Percentiles rank a stretch among this genome's conserved stretches.
These are phyloP conservation scores for Diachasma alloeum DNA, from an alignment of 1,140 invertebrate species.

Conservation along the genomic window DNA sequence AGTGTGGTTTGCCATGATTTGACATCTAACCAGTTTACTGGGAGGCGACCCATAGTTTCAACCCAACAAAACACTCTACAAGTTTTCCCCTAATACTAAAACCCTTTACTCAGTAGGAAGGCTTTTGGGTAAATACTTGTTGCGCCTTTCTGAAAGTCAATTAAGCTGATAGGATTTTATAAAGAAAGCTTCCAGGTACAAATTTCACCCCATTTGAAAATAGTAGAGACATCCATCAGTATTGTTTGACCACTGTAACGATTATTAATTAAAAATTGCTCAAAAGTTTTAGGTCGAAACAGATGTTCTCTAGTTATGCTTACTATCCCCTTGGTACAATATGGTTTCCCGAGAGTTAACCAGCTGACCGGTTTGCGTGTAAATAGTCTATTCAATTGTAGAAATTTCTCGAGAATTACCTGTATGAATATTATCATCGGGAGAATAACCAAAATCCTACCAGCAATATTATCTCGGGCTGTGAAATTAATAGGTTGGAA, in stretches of 20 bases:
- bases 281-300: not conserved
- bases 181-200: not conserved
- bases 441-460: too few relatives aligned
- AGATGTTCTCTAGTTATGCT: not conserved
- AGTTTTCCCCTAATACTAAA: not conserved
- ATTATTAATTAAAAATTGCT: not conserved
- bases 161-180: conserved; percentile 18
- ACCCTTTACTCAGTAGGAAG: not conserved
- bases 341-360: not conserved
- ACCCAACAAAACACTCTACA: not conserved
- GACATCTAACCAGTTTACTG: not conserved
- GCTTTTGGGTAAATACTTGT: conserved; percentile 14
- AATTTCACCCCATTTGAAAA: not conserved
- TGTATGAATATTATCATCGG: not conserved
- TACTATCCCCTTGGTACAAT: not conserved
- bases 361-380: not conserved
- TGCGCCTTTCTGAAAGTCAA: conserved; percentile 17
- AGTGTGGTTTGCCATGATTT: conserved; percentile 6
- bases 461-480: too few relatives aligned
- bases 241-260: not conserved
- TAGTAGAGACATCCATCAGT: not conserved
- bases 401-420: not conserved
- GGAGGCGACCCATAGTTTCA: not conserved
- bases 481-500: too few relatives aligned
- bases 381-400: not conserved